Base-by-base conservation (phyloP, 1,140 invertebrate genomes). In the Drosophila parabipectinata region DNA sequence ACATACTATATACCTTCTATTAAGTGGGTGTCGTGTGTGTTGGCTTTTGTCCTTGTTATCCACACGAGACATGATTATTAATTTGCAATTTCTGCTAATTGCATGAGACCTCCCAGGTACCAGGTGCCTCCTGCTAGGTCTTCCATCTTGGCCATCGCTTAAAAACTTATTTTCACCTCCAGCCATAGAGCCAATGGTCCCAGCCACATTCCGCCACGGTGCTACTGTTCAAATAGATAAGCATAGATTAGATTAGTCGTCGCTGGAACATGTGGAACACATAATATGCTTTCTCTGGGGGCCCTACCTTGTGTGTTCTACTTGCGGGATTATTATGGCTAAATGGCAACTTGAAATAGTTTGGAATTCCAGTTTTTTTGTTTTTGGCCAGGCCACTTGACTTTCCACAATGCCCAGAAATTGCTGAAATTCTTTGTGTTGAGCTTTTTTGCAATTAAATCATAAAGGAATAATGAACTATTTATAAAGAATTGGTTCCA, bases 51-150 rank as follows among this genome's bases (percentile, higher is more conserved):
- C 83, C 81, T 85, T 82, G 78, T 78, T 78, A 85, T 56, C 63
- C 76, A 58, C 76, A 79, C 66, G 78, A 72, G 78, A 87, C 66
- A 68, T 68, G 83, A 88, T 87, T 87, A 87, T 87, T 88, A 87
- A 87, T 87, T 87, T 85, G 82, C 82, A 85, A 87, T 85, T 85
- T 58, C 78, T 87, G 66, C 82, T 85, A 85, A 85, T 87, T 88
- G 83, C 82, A 87, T 57, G 63, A 63, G 60, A 8, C 4, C 32
- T 4, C 45, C 15, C 10, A 6, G 6, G 28, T 10, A 18, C 30
- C 45, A 9, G 26, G 18, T 52, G 26, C 21, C 21, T 21, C 21
- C 21, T 21, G 21, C 18, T 30, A 28, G 21, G 32, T 66, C 24
- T 24, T 44, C 55, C 44, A 58, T 24, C 66, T 37, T 10, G 21